These are phyloP conservation scores for Pteropus alecto DNA, from an alignment of 2,113 vertebrate genomes.

Conservation along the genomic window DNA sequence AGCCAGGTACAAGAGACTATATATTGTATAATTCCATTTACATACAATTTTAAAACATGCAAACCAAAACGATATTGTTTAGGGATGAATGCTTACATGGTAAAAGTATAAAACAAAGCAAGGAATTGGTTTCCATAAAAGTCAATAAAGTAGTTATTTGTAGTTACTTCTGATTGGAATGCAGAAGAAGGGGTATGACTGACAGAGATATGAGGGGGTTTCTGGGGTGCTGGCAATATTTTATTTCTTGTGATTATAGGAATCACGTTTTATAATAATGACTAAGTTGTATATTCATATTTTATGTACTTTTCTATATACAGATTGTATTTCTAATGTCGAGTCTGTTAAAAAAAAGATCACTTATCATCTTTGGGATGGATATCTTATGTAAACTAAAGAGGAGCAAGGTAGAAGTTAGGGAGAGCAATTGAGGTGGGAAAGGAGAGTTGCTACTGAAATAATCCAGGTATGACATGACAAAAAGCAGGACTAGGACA, in stretches of 20 bases:
- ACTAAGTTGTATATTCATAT: background rate
- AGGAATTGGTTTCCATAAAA: background rate
- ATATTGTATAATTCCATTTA: background rate
- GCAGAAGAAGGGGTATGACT: background rate
- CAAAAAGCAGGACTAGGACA: background rate
- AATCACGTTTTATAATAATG: background rate
- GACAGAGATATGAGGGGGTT: background rate
- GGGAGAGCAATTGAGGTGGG: background rate
- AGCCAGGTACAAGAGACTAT: background rate
- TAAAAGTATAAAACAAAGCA: background rate
- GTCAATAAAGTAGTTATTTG: background rate
- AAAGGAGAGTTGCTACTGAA: background rate
- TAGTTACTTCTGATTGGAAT: background rate
- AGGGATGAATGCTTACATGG: background rate
- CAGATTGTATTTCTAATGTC: background rate
- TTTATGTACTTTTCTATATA: background rate
- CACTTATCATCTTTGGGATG: background rate
- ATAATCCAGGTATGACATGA: background rate
- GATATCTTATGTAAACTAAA: background rate
- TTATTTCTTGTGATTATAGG: background rate
- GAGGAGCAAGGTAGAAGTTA: background rate
- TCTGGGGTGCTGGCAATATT: background rate
- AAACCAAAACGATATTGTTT: background rate
- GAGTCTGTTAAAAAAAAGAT: background rate
- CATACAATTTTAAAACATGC: background rate